These are phyloP conservation scores for Apostichopus parvimensis DNA, from an alignment of 35 echinoderm and acorn worm genomes.

Conservation along the genomic window DNA sequence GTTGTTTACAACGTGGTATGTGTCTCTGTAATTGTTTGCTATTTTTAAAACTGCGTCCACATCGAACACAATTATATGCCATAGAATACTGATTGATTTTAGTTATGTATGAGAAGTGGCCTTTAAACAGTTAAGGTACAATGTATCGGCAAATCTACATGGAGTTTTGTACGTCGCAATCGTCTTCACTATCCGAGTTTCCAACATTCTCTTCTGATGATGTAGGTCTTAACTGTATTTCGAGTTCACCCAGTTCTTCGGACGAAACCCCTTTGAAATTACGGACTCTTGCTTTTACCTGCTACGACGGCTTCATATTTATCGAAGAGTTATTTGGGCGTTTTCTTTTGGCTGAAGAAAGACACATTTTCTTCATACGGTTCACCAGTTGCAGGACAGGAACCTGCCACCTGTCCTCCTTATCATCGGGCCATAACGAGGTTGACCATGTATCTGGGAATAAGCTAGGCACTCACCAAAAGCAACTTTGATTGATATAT, in stretches of 20 bases:
- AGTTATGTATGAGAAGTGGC: constrained; percentile 60
- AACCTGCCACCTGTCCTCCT: not conserved
- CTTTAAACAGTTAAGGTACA: constrained; percentile 49
- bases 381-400: not conserved
- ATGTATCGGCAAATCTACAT: not conserved
- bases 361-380: constrained; percentile 53
- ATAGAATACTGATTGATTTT: constrained; percentile 36
- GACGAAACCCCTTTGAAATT: not conserved
- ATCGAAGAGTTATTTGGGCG: not conserved
- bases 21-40: constrained; percentile 12
- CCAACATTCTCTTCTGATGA: not conserved
- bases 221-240: not conserved
- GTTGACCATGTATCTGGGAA: not conserved
- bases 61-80: constrained; percentile 35
- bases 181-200: not conserved
- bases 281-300: no score
- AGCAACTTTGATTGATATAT: constrained; percentile 1
- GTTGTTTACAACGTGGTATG: constrained; percentile 37
- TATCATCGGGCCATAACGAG: constrained; percentile 13
- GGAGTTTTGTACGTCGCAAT: not conserved
- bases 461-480: not conserved
- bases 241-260: not conserved
- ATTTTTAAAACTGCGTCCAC: not conserved
- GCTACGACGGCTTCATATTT: constrained; percentile 18
- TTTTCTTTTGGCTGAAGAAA: constrained; percentile 44